Conservation (phyloP, 1,140 invertebrate species). For the Steinernema feltiae region DNA sequence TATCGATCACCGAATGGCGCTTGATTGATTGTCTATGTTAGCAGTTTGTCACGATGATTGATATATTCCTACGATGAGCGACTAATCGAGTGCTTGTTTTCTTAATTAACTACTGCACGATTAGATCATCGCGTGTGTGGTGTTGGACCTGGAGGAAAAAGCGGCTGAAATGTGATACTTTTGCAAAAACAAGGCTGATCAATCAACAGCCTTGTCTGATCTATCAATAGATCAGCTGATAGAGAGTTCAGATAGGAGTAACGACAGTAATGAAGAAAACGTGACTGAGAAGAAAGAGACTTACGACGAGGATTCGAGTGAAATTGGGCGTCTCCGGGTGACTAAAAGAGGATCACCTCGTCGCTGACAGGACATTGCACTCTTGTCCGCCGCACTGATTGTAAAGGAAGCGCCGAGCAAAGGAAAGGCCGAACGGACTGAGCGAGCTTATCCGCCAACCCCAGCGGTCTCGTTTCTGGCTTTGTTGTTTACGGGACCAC, state of each 20-base stretch:
- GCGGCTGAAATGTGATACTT: too few species aligned
- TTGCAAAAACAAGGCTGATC: too few species aligned
- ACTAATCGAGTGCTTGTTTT: too few species aligned
- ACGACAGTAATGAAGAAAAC: too few species aligned
- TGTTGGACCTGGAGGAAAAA: too few species aligned
- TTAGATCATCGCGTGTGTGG: too few species aligned
- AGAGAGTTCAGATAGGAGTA: too few species aligned
- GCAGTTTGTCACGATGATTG: not conserved
- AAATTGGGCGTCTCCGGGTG: not conserved
- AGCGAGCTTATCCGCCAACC: not conserved
- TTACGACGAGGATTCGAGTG: not conserved
- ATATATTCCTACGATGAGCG: too few species aligned
- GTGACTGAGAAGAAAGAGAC: not conserved
- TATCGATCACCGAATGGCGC: not conserved
- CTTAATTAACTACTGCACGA: too few species aligned
- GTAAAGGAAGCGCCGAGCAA: too few species aligned
- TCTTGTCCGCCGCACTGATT: not conserved
- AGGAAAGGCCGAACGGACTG: not conserved
- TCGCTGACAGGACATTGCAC: not conserved
- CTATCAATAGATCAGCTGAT: too few species aligned
- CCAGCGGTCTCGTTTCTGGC: not conserved
- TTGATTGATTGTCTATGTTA: not conserved
- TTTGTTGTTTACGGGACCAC: slow-evolving; percentile 6
- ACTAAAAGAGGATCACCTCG: not conserved
- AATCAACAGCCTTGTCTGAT: too few species aligned